Conservation (phyloP, 2,888 invertebrate species). For the Eupithecia centaureata region DNA sequence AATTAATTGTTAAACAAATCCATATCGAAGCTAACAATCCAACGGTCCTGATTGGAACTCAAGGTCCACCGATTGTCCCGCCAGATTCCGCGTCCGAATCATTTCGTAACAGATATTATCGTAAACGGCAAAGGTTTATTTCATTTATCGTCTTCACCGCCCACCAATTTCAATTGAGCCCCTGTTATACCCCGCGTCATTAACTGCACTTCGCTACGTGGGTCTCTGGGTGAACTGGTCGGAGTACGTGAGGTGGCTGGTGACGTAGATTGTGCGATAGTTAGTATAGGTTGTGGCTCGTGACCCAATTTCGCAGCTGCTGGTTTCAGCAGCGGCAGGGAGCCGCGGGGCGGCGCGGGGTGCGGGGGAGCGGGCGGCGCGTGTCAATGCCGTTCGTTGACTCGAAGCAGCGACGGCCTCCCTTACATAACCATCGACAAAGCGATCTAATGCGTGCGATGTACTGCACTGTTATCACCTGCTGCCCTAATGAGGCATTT, state of each 20-base stretch:
- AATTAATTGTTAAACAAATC: not conserved
- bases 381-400: slow-evolving; percentile 84
- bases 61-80: slow-evolving; percentile 47
- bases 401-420: slow-evolving; percentile 80
- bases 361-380: slow-evolving; percentile 65
- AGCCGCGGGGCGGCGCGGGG: slow-evolving; percentile 55
- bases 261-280: slow-evolving; percentile 33
- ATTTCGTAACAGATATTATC: slow-evolving; percentile 65
- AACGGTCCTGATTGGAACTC: slow-evolving; percentile 35
- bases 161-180: slow-evolving; percentile 53
- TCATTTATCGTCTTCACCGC: slow-evolving; percentile 66
- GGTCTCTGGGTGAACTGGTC: slow-evolving; percentile 65
- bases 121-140: slow-evolving; percentile 72
- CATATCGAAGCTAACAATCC: not conserved
- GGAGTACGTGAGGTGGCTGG: slow-evolving; percentile 72
- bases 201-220: slow-evolving; percentile 42
- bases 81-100: slow-evolving; percentile 63
- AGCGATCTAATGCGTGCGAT: slow-evolving; percentile 76
- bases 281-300: slow-evolving; percentile 59
- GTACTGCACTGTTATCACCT: slow-evolving; percentile 54
- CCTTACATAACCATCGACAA: slow-evolving; percentile 84
- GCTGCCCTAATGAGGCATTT: slow-evolving; percentile 34
- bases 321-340: slow-evolving; percentile 79
- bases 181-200: slow-evolving; percentile 52
- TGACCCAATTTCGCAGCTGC: slow-evolving; percentile 83